Base-by-base conservation (phyloP, 2,888 invertebrate genomes). In the Lumbricus terrestris region DNA sequence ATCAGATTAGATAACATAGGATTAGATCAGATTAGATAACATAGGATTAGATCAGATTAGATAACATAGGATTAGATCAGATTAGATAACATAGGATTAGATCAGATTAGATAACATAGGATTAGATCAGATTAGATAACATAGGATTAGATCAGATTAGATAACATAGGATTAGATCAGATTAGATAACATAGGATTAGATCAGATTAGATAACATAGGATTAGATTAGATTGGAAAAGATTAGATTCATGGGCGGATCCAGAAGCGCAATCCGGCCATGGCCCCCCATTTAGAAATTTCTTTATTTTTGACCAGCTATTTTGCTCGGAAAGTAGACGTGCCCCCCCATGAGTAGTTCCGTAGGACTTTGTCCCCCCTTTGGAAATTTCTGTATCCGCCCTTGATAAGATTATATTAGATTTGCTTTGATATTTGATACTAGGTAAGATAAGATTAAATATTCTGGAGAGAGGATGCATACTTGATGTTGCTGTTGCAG, bases 401-500 rank as follows among this genome's bases (percentile, higher is more conserved):
- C n/a, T n/a, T n/a, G n/a, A n/a, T 47, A 54, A 23, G 23, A 47
- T n/a, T n/a, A 8, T 29, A 69, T n/a, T n/a, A n/a, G 11, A 54
- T 8, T 69, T 8, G n/a, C 1, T 8, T 8, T 69, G 23, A 15
- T 15, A n/a, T 6, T n/a, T 16, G 69, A 8, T n/a, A 18, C 15
- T 69, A 69, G 11, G 16, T 29, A 16, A 54, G 2, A 47, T 47
- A 1, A 69, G 29, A 29, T 69, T 69, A 54, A 4, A 16, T 8
- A n/a, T 3, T 1, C 1, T n/a, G 69, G 8, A 4, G 2, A n/a
- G 69, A 3, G 0, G 69, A 5, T 0, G n/a, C 69, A 37, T 85
- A 85, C 85, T 85, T 85, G 85, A 34, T 20, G 85, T 85, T 85
- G 85, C 85, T 85, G 85, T 85, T 85, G 85, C 85, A 85, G 35